Evolutionary conservation across 2,888 invertebrate genomes (phyloP), one percentile per base, ranked within the genome.

Genomic region (Ochlodes sylvanus): DNA sequence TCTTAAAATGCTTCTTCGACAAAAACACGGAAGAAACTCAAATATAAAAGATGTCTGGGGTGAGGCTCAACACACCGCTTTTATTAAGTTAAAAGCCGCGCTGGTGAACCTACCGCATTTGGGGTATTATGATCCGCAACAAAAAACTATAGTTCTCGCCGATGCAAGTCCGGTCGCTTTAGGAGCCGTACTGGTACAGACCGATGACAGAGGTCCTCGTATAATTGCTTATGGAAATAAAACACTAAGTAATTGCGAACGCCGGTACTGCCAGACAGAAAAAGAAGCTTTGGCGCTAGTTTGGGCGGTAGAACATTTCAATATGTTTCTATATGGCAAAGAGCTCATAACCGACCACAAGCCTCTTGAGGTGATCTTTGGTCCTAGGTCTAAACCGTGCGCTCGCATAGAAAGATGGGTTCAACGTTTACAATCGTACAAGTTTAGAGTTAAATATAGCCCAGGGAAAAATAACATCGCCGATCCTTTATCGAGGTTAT

Each of bases 271-370:
- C 5, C 27, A 27, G 5, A 27, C 27, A 27, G 27, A 27, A 5
- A 27, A 27, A 27, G 27, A 27, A 27, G 44, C 44, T n/a, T 6
- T 44, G 5, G 44, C 15, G 1, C 44, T 44, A 1, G 54, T 54
- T 1, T 54, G 54, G 54, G 54, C 27, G 2, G 27, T 54, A 1
- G 54, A 54, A n/a, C 54, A 54, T 21, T 54, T 54, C 7, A 1
- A 69, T 7, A 71, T 70, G n/a, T 75, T 68, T n/a, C 27, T 75
- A 0, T 73, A 47, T 32, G 44, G 44, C 6, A 44, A 44, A 15
- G 52, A 21, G 7, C 21, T 52, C 7, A 19, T 21, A 12, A 19
- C 52, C 12, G 21, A 17, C 9, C 10, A 21, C 14, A 17, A 19
- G 12, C 52, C 52, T n/a, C n/a, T n/a, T n/a, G n/a, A n/a, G n/a